Evolutionary conservation across 2,888 invertebrate species (phyloP), one percentile per base, ranked within the genome.

Genomic region (Eupithecia pulchellata): DNA sequence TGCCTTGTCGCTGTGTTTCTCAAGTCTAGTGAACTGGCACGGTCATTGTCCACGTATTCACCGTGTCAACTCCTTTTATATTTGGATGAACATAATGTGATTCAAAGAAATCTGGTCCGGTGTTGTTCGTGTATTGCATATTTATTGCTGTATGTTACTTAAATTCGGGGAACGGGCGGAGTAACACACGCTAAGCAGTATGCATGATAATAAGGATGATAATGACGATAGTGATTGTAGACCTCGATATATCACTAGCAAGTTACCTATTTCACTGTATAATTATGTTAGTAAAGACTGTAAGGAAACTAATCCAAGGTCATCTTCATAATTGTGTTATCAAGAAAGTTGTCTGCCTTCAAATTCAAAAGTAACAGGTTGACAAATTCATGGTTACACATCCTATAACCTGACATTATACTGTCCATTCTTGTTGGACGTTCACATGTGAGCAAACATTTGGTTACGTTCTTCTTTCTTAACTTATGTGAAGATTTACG

Each of bases 1-100:
- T 52, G 69, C 74, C 73, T 69, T 76, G 67, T 30, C 68, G 81
- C 77, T 80, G 79, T 67, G 78, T 81, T 80, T 81, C 78, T 75
- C 60, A 80, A 80, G 52, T 66, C 72, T 63, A 75, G 66, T 64
- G 63, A 69, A 73, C 69, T 72, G 64, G 71, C 74, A 76, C 72
- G 81, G 81, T 80, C 80, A 80, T 75, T 79, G 76, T 60, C 14
- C 9, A 34, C 60, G 20, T 60, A 32, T 20, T 34, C 6, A 1
- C 14, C 13, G 60, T 34, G 30, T 30, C 4, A 60, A 58, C 58
- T 32, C 14, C n/a, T 32, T 60, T 60, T 32, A 4, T 60, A n/a
- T 32, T 30, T 32, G 11, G n/a, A 30, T 4, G 52, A 52, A 25
- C 25, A 25, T 4, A 52, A 25, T 13, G 11, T 13, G 13, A 4